Evolutionary conservation across 1,140 invertebrate species (phyloP), one percentile per base, ranked within the genome.

Genomic region (Doryteuthis pealeii): DNA sequence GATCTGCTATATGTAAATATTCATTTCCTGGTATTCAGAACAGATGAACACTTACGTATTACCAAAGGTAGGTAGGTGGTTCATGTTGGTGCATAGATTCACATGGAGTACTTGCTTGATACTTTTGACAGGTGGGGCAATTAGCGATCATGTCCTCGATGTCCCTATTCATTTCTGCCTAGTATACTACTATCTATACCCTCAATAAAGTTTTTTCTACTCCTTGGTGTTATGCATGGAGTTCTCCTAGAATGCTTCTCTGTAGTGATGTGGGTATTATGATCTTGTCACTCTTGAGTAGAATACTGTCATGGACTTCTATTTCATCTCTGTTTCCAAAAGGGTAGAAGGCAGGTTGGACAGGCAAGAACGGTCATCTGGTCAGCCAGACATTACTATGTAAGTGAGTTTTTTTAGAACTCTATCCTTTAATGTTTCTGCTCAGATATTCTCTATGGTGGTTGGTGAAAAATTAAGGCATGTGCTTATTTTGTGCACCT

Each of bases 181-280:
- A n/a, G n/a, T 75, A 83, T 26, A 83, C 5, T 2, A 58, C 49
- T 15, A 74, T 65, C 62, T 74, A 62, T 5, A 77, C 77, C 31
- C 72, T 32, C 28, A 30, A n/a, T 69, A 72, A 70, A 40, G 40
- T 74, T 71, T 81, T 81, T 49, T 77, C 75, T 33, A 79, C 49
- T 32, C 77, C 79, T 30, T 77, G 26, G 49, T 81, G 81, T 30
- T n/a, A 70, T 72, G 70, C 62, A 66, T 82, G 80, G 33, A 83
- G 18, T 31, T 62, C 43, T 14, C 32, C 26, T 15, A 83, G 18
- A 67, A 82, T 76, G 22, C 80, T 70, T 4, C 69, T 35, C 65
- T 75, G 70, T 15, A 54, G 33, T 70, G 68, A 26, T 71, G 77
- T n/a, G n/a, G n/a, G n/a, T 45, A 78, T 72, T 15, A 35, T 62